Evolutionary conservation across 2,888 invertebrate genomes (phyloP).

Genomic region (Malthinus flaveolus): DNA sequence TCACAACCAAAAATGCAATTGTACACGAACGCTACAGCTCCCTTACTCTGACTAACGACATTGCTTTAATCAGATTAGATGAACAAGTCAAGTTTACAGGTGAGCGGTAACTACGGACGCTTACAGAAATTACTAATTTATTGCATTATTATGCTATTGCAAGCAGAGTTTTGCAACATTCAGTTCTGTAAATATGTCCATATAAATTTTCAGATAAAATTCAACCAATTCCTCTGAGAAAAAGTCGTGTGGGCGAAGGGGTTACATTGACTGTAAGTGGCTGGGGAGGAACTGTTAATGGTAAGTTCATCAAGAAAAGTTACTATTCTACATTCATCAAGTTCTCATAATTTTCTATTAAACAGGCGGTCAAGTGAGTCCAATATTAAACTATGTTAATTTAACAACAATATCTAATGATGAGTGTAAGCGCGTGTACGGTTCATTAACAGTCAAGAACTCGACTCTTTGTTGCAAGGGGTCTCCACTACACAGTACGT

Average conservation of each 20-base stretch:
- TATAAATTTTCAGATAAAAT: conserved; percentile 28
- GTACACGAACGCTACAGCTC: conserved; percentile 26
- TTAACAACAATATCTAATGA: conserved; percentile 39
- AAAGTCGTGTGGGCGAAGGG: conserved; percentile 6
- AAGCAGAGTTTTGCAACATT: no score
- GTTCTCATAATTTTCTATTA: neutral
- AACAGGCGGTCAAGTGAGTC: neutral
- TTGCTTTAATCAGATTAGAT: conserved; percentile 32
- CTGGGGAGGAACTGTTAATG: conserved; percentile 37
- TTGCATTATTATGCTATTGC: no score
- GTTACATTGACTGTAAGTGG: conserved; percentile 34
- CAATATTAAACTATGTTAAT: conserved; percentile 36
- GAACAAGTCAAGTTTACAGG: conserved; percentile 25
- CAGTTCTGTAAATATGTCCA: no score
- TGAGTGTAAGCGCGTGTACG: conserved; percentile 36
- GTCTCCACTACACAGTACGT: conserved; percentile 39
- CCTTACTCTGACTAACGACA: conserved; percentile 30
- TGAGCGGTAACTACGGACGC: neutral
- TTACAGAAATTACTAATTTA: no score
- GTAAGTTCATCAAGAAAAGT: conserved; percentile 20
- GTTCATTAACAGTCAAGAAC: conserved; percentile 27
- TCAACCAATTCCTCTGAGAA: conserved; percentile 31
- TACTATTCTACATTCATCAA: no score
- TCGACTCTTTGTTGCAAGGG: conserved; percentile 40
- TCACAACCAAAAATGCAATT: conserved; percentile 13